Evolutionary conservation across 2,797 vertebrate genomes (phyloP).

Genomic region (Ceryle rudis): DNA sequence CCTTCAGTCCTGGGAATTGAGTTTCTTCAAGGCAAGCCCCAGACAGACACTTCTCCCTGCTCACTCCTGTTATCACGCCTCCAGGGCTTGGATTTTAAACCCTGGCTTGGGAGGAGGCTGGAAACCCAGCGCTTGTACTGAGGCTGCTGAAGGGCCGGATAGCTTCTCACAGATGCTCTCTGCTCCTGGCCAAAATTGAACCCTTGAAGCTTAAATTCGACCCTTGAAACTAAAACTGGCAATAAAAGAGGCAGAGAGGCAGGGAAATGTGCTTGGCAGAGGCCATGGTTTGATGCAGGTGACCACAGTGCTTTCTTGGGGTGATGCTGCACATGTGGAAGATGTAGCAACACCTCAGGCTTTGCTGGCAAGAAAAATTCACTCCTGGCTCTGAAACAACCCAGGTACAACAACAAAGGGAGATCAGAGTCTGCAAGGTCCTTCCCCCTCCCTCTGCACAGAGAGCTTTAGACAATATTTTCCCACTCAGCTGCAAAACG

Average conservation of each 20-base stretch:
- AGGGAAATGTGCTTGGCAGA: neutral
- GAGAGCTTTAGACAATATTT: neutral
- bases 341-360: neutral
- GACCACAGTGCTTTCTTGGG: neutral
- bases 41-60: neutral
- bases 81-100: neutral
- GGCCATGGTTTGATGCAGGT: neutral
- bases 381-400: neutral
- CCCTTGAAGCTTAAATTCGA: neutral
- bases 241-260: neutral
- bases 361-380: neutral
- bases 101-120: neutral
- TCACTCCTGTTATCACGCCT: neutral
- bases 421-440: neutral
- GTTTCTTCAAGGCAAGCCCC: accelerated
- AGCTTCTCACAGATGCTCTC: neutral
- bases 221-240: neutral
- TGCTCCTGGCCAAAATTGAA: neutral
- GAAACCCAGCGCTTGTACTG: neutral
- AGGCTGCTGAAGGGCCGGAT: neutral
- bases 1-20: neutral
- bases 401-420: neutral
- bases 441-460: neutral
- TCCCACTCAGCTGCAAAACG: neutral
- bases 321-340: neutral